Evolutionary conservation across 2,888 invertebrate species (phyloP), one percentile per base, ranked within the genome.

Genomic region (Mythimna lalbum): DNA sequence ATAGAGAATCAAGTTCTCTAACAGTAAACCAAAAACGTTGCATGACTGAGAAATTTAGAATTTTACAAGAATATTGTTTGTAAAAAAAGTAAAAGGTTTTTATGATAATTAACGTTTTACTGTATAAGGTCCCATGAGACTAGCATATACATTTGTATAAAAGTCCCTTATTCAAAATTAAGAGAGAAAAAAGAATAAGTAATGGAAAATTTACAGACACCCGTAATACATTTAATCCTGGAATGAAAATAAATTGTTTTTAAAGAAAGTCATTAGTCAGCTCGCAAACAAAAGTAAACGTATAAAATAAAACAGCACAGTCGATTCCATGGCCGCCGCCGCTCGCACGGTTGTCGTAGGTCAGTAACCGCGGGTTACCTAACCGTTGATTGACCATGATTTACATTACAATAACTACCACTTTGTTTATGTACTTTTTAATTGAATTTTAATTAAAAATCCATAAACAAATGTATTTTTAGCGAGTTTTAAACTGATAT

Each of bases 301-400:
- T 31, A 36, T 17, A 50, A 63, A 76, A 57, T 33, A 47, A 69
- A 72, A 10, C 5, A n/a, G 36, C 23, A 47, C 49, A 33, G 33
- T 70, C 87, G 64, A 80, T 86, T 90, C 89, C 78, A 89, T 56
- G 49, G 70, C 23, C 69, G 71, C 23, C 64, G 70, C 21, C 64
- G 61, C 19, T 27, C 23, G 59, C 77, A 49, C 69, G 33, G 14
- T 80, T 86, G 80, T 50, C 80, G 73, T 87, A 89, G 90, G 90
- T 90, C 90, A 90, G 89, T 90, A 89, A 90, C 90, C 90, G 87
- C 83, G 49, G 31, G 69, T 88, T 86, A 86, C 83, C 73, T 81
- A 83, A 84, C 73, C 57, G 63, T 66, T 65, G 21, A 33, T 47
- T 74, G 86, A 49, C 86, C 85, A 79, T 86, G 84, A 81, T 73